Conservation (phyloP, 2,797 vertebrate genomes). For the Aulostomus chinensis region DNA sequence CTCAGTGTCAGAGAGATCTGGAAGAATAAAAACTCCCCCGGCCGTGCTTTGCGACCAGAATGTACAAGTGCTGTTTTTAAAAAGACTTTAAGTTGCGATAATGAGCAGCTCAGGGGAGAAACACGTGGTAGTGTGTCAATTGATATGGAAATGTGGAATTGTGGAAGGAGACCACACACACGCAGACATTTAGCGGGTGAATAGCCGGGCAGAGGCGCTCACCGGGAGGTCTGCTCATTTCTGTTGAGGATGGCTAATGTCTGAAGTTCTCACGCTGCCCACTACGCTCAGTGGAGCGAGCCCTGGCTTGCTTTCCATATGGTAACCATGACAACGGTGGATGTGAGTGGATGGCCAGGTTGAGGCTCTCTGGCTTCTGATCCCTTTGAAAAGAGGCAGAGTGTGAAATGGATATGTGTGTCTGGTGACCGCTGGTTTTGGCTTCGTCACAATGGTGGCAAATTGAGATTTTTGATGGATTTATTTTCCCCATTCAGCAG, state of each 20-base stretch:
- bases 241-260: slow-evolving; percentile 60
- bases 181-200: slow-evolving; percentile 61
- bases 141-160: slow-evolving; percentile 76
- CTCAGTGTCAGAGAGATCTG: slow-evolving; percentile 50
- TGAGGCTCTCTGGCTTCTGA: slow-evolving; percentile 61
- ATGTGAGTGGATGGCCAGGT: slow-evolving; percentile 61
- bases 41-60: slow-evolving; percentile 45
- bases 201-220: slow-evolving; percentile 44
- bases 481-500: slow-evolving; percentile 10
- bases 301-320: slow-evolving; percentile 58
- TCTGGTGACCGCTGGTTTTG: slow-evolving; percentile 34
- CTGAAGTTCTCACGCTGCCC: slow-evolving; percentile 77
- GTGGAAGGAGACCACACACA: slow-evolving; percentile 72
- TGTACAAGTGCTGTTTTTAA: slow-evolving; percentile 63
- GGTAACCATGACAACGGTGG: slow-evolving; percentile 79
- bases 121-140: slow-evolving; percentile 68
- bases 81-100: slow-evolving; percentile 67
- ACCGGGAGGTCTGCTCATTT: slow-evolving; percentile 66
- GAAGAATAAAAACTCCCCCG: slow-evolving; percentile 71
- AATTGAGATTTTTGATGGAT: slow-evolving; percentile 19
- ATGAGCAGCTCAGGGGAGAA: slow-evolving; percentile 63
- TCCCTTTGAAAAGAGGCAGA: slow-evolving; percentile 59
- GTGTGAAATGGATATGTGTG: slow-evolving; percentile 61
- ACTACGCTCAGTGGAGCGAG: slow-evolving; percentile 45
- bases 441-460: slow-evolving; percentile 20